These are phyloP conservation scores for Dryadula phaetusa DNA, from an alignment of 2,888 invertebrate genomes.

Conservation along the genomic window DNA sequence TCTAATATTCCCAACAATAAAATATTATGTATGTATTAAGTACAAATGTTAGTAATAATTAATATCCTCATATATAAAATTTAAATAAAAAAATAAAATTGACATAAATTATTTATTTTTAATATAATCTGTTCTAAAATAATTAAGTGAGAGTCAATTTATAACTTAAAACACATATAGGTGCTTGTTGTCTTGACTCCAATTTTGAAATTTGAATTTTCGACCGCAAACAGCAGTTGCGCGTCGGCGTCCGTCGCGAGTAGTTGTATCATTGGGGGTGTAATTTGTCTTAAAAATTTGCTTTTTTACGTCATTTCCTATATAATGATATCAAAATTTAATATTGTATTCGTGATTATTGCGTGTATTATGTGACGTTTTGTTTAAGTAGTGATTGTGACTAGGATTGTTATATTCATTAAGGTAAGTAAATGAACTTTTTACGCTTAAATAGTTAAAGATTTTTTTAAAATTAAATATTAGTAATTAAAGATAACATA, in stretches of 20 bases:
- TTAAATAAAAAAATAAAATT: too few species aligned
- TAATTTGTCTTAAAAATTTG: not conserved
- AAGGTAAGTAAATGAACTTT: not conserved
- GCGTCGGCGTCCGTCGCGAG: constrained; percentile 24
- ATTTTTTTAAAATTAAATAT: too few species aligned
- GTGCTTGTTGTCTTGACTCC: not conserved
- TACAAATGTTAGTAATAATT: too few species aligned
- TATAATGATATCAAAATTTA: not conserved
- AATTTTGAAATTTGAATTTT: constrained; percentile 26
- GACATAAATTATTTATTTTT: too few species aligned
- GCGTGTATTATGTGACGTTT: constrained; percentile 2
- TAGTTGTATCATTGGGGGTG: not conserved
- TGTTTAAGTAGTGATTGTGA: constrained; percentile 7
- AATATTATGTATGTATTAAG: too few species aligned
- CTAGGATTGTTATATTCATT: constrained; percentile 9
- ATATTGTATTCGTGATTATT: not conserved
- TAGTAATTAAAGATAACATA: too few species aligned
- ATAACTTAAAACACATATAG: not conserved
- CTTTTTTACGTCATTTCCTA: constrained; percentile 1
- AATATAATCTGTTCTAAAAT: too few species aligned
- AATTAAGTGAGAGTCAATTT: not conserved
- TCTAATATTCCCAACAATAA: too few species aligned
- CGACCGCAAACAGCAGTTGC: constrained; percentile 27
- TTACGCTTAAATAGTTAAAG: not conserved
- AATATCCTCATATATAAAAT: too few species aligned